Conservation (phyloP, 2,888 invertebrate genomes). For the Alitta virens region DNA sequence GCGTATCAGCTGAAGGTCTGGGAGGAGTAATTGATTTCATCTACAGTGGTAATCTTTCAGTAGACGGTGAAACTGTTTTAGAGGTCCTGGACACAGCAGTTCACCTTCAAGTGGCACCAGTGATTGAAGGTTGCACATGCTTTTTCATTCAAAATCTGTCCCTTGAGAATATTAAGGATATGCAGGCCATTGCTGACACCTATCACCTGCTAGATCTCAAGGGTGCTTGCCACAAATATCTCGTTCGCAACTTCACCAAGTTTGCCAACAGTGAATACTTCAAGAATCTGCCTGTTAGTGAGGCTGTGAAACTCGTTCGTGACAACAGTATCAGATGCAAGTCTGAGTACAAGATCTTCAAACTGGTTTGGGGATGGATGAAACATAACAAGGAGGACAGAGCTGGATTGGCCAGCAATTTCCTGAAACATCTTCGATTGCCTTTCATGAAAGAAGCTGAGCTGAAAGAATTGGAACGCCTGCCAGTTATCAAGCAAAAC, state of each 20-base stretch:
- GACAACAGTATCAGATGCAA: constrained; percentile 14
- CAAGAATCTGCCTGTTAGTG: constrained; percentile 17
- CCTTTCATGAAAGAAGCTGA: constrained; percentile 7
- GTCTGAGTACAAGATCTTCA: constrained; percentile 23
- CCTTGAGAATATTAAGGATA: constrained; percentile 9
- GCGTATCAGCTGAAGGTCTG: constrained; percentile 5
- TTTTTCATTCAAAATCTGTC: constrained; percentile 6
- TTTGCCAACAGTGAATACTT: constrained; percentile 18
- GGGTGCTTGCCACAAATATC: constrained; percentile 11
- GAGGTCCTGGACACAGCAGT: constrained; percentile 8
- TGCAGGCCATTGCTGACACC: constrained; percentile 5
- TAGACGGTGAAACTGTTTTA: constrained; percentile 4
- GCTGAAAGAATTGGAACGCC: not conserved
- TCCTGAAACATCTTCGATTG: constrained; percentile 9
- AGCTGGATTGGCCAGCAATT: not conserved
- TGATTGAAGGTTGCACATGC: constrained; percentile 5
- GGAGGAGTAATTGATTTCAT: constrained; percentile 9
- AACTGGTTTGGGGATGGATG: constrained; percentile 22
- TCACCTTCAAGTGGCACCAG: constrained; percentile 11
- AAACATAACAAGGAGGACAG: constrained; percentile 1
- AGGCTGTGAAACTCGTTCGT: constrained; percentile 11
- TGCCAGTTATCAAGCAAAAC: constrained; percentile 4
- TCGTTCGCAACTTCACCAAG: constrained; percentile 23
- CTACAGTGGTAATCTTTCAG: constrained; percentile 6
- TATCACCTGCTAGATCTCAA: constrained; percentile 5